Percentiles rank a stretch among this genome's conserved stretches.
These are phyloP conservation scores for Adoxophyes honmai DNA, from an alignment of 1,140 invertebrate genomes.

Conservation along the genomic window DNA sequence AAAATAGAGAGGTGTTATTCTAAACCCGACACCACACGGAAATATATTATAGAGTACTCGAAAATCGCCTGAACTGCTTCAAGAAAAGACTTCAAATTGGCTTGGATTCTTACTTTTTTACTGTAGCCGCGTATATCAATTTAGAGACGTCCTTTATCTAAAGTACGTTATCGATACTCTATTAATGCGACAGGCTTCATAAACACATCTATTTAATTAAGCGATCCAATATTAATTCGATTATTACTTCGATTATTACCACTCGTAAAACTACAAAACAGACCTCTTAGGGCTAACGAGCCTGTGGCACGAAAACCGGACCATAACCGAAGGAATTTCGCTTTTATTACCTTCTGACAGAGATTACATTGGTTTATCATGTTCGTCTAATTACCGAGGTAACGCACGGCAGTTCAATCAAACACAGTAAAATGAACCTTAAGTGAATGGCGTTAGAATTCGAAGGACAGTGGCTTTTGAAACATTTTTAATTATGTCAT, in stretches of 20 bases:
- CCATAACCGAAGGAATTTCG: conserved; percentile 58
- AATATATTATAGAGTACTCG: no score
- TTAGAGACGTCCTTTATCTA: no score
- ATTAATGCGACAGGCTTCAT: conserved; percentile 35
- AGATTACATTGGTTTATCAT: conserved; percentile 69
- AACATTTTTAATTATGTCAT: conserved; percentile 35
- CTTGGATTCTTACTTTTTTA: no score
- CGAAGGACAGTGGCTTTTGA: conserved; percentile 17
- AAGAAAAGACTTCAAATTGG: no score
- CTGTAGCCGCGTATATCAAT: no score
- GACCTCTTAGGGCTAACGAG: conserved; percentile 56
- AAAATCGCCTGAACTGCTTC: no score
- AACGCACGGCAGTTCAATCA: conserved; percentile 40
- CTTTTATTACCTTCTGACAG: conserved; percentile 67
- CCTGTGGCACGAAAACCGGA: conserved; percentile 43
- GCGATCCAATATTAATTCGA: conserved; percentile 70
- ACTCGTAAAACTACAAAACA: conserved; percentile 65
- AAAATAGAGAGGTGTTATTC: no score
- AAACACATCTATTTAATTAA: conserved; percentile 71
- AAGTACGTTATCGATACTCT: conserved; percentile 16
- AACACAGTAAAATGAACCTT: conserved; percentile 31
- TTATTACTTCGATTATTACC: conserved; percentile 69
- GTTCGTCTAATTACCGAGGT: conserved; percentile 61
- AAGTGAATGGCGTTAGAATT: conserved; percentile 25
- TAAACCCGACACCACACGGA: no score